Evolutionary conservation across 1,140 invertebrate genomes (phyloP).

Genomic region (Conus betulinus): DNA sequence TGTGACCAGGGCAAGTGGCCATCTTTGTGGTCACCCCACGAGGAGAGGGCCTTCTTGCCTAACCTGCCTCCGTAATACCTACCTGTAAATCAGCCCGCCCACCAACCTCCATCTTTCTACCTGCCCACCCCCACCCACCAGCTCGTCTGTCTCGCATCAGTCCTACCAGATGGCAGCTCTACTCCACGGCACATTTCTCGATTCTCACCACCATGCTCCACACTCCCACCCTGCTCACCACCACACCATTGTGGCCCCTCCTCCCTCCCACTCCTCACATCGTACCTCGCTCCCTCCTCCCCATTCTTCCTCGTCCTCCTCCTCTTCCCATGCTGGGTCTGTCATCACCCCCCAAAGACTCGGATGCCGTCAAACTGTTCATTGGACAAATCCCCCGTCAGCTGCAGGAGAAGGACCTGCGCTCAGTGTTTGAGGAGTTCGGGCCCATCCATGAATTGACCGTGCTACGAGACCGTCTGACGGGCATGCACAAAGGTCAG

Average conservation of each 20-base stretch:
- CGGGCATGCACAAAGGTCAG: conserved; percentile 93
- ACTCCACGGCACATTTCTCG: conserved; percentile 23
- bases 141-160: not conserved
- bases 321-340: not conserved
- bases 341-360: conserved; percentile 69
- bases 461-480: conserved; percentile 88
- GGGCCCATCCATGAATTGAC: conserved; percentile 96
- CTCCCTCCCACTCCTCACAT: conserved; percentile 27
- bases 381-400: conserved; percentile 95
- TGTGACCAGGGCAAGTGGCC: too few relatives aligned
- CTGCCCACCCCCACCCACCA: not conserved
- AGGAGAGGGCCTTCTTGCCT: conserved; percentile 13
- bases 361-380: conserved; percentile 88
- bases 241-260: conserved; percentile 31
- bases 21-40: not conserved
- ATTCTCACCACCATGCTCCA: conserved; percentile 31
- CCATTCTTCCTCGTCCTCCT: not conserved
- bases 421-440: conserved; percentile 94
- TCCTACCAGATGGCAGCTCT: conserved; percentile 29
- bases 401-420: conserved; percentile 90
- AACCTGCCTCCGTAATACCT: not conserved
- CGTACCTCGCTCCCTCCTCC: conserved; percentile 1
- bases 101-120: not conserved
- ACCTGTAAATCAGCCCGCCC: not conserved
- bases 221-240: conserved; percentile 29